Conservation (phyloP, 2,797 vertebrate genomes). For the Pseudopleuronectes americanus region DNA sequence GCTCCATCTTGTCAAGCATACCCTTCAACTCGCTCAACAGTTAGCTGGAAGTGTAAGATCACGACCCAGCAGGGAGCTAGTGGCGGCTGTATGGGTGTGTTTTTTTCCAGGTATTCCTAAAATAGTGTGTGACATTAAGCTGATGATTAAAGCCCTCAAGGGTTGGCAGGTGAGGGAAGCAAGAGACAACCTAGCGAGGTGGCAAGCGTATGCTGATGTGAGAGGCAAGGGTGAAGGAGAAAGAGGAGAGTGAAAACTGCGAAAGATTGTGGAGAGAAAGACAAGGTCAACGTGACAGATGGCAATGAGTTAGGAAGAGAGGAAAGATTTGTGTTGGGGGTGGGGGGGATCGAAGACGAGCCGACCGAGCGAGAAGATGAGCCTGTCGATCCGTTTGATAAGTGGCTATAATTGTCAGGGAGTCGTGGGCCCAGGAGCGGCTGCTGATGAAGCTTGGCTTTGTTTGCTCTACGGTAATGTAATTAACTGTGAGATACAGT, state of each 20-base stretch:
- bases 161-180: slow-evolving; percentile 60
- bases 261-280: slow-evolving; percentile 10
- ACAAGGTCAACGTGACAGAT: slow-evolving; percentile 24
- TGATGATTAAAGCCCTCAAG: slow-evolving; percentile 67
- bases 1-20: slow-evolving; percentile 2
- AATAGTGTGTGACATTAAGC: slow-evolving; percentile 67
- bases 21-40: slow-evolving; percentile 35
- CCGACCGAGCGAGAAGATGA: slow-evolving; percentile 17
- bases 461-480: slow-evolving; percentile 51
- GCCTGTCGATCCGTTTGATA: slow-evolving; percentile 36
- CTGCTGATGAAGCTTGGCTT: slow-evolving; percentile 57
- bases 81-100: slow-evolving; percentile 7
- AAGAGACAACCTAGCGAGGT: slow-evolving; percentile 34
- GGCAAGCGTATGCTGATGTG: slow-evolving; percentile 54
- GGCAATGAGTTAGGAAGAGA: not conserved
- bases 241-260: not conserved
- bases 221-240: slow-evolving; percentile 28
- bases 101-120: slow-evolving; percentile 40
- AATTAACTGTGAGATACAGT: slow-evolving; percentile 54
- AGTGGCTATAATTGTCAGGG: slow-evolving; percentile 45
- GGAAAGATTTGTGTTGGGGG: not conserved
- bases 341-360: slow-evolving; percentile 19
- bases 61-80: slow-evolving; percentile 11
- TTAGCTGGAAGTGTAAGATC: slow-evolving; percentile 9
- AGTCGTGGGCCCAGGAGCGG: slow-evolving; percentile 18